phyloP scores from a whole-genome alignment of 2,797 vertebrate genomes.

The Zalophus californianus region DNA sequence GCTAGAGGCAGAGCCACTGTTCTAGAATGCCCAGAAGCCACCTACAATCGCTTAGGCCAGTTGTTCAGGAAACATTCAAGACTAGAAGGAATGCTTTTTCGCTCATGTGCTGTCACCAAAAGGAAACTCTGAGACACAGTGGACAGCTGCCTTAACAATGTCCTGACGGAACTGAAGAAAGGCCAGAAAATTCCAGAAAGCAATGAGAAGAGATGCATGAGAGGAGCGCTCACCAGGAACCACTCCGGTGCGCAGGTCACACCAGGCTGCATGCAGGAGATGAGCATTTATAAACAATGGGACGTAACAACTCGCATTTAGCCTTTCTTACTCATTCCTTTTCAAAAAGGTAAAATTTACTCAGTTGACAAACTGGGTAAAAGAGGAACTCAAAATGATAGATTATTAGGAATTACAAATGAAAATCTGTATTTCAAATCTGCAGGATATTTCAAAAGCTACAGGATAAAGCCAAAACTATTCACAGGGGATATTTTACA shows the following conservation, averaged over 20 bases:
- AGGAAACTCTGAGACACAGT: neutral
- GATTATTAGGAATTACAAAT: neutral
- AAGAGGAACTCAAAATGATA: neutral
- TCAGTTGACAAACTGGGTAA: neutral
- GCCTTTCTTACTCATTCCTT: neutral
- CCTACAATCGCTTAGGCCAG: neutral
- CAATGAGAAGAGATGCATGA: neutral
- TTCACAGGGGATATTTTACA: neutral
- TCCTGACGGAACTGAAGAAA: neutral
- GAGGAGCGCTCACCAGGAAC: accelerated
- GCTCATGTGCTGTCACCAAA: neutral
- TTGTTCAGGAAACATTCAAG: neutral
- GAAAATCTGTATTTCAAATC: neutral
- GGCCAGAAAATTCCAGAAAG: neutral
- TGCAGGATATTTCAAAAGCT: neutral
- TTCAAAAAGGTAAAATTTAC: neutral
- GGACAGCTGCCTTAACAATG: neutral
- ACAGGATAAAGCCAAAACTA: neutral
- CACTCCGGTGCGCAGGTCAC: neutral
- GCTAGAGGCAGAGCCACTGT: neutral
- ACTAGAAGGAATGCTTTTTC: neutral
- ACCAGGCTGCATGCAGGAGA: too few relatives aligned
- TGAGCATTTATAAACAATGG: neutral
- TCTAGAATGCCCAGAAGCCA: neutral
- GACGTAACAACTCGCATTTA: neutral